Conservation (phyloP, 2,888 invertebrate genomes). For the Drosophila ezoana region DNA sequence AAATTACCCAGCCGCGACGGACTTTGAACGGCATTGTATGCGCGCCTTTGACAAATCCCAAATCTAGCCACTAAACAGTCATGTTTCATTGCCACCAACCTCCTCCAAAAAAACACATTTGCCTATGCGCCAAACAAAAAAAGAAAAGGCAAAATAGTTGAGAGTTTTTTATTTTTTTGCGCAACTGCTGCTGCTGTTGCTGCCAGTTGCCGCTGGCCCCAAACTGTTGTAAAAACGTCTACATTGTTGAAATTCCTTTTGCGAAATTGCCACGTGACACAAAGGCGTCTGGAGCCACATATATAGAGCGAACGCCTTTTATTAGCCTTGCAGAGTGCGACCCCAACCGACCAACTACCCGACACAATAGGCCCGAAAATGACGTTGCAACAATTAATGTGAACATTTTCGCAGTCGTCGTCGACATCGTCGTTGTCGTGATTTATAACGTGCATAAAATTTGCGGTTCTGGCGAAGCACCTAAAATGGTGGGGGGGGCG, state of each 20-base stretch:
- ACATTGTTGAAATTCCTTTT: conserved; percentile 83
- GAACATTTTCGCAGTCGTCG: conserved; percentile 75
- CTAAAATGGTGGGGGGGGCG: conserved; percentile 42
- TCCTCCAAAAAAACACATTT: conserved; percentile 43
- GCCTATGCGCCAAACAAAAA: conserved; percentile 52
- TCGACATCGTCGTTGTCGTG: conserved; percentile 62
- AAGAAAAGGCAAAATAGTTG: conserved; percentile 62
- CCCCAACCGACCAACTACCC: conserved; percentile 29
- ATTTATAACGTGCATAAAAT: conserved; percentile 80
- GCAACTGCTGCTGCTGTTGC: conserved; percentile 15
- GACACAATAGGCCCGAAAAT: conserved; percentile 78
- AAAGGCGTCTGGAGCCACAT: conserved; percentile 81
- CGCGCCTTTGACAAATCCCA: conserved; percentile 75
- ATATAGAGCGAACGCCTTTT: conserved; percentile 64
- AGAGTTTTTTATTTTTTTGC: conserved; percentile 36
- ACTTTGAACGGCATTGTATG: conserved; percentile 38
- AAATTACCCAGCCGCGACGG: conserved; percentile 51
- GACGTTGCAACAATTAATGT: conserved; percentile 82
- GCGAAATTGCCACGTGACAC: conserved; percentile 72
- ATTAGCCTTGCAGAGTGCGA: conserved; percentile 57
- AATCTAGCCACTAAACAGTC: conserved; percentile 73
- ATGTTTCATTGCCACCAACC: conserved; percentile 62
- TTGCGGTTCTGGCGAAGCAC: conserved; percentile 67
- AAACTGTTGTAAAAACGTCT: conserved; percentile 80
- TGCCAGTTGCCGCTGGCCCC: conserved; percentile 9